Evolutionary conservation across 2,888 invertebrate genomes (phyloP), one percentile per base, ranked within the genome.

Genomic region (Melieria omissa): DNA sequence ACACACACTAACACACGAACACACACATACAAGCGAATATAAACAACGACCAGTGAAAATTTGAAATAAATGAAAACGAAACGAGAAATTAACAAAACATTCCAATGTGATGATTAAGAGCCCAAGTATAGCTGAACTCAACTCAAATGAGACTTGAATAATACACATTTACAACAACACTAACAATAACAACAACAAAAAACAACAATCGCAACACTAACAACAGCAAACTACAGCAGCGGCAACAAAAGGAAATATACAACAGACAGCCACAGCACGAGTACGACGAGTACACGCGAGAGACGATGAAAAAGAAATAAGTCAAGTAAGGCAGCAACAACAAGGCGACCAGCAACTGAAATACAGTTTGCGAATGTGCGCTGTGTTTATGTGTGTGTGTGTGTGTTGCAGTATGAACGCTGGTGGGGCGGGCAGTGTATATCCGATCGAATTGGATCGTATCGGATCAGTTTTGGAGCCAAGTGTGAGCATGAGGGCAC

Each of bases 71-170:
- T 58, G 67, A 67, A 67, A 67, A 58, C 42, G 41, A 67, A 67
- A 67, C 42, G 60, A 61, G 58, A 62, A 8, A 42, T 65, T 61
- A 65, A 65, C 71, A 76, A 78, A 75, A 77, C 77, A 78, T 78
- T 78, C 78, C 78, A 74, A 77, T 74, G 74, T 78, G 86, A 86
- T 85, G 85, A 85, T 85, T 86, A 86, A 85, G 83, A 83, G 82
- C 85, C 84, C 86, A 82, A 86, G 85, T 86, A 85, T 85, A 85
- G 85, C 81, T 80, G 83, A 84, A 83, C 83, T 78, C 74, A 78
- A 29, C 29, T 29, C 70, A 58, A 73, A 75, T 64, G 74, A 72
- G 72, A 72, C 73, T 68, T 46, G 49, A 54, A 54, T 16, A 52
- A 52, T 52, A 72, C 52, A 73, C 67, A 58, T 61, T 64, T 57